Evolutionary conservation across 2,113 vertebrate genomes (phyloP).

Genomic region (Pungitius pungitius): DNA sequence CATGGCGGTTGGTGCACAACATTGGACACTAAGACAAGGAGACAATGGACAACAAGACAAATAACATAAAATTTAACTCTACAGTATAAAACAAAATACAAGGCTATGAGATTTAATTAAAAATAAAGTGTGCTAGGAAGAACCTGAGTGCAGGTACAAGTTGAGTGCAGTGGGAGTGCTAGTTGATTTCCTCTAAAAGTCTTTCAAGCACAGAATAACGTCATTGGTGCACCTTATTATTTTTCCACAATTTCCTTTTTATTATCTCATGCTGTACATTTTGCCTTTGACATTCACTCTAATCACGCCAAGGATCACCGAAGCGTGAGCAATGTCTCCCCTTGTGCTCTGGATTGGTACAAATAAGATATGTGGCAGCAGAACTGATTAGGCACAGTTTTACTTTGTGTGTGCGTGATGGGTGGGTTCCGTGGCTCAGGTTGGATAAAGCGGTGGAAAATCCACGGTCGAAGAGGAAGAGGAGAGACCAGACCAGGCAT

Average conservation of each 20-base stretch:
- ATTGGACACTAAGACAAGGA: too few relatives aligned
- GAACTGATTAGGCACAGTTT: constrained; percentile 82
- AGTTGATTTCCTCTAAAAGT: neutral
- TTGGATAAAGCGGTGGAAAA: constrained; percentile 79
- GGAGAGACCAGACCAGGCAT: constrained; percentile 64
- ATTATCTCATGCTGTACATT: constrained; percentile 4
- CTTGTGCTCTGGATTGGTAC: constrained; percentile 54
- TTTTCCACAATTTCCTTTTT: neutral
- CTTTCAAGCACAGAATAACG: neutral
- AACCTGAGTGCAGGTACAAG: neutral
- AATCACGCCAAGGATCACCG: constrained; percentile 26
- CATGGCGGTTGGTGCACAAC: too few relatives aligned
- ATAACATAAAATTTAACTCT: too few relatives aligned
- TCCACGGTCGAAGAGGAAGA: constrained; percentile 73
- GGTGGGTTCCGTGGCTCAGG: constrained; percentile 64
- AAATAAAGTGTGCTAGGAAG: neutral
- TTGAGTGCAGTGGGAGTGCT: neutral
- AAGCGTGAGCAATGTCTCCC: constrained; percentile 48
- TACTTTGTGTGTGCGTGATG: constrained; percentile 72
- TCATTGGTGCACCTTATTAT: neutral
- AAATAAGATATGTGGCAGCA: constrained; percentile 60
- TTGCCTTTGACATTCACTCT: constrained; percentile 9
- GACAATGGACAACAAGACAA: too few relatives aligned
- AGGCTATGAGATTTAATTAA: too few relatives aligned
- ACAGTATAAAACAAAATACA: too few relatives aligned